A percentile compares a stretch with the other conserved stretches of the same genome.
Evolutionary conservation across 2,797 vertebrate genomes (phyloP).

Genomic region (Amblyopsis hoosieri): DNA sequence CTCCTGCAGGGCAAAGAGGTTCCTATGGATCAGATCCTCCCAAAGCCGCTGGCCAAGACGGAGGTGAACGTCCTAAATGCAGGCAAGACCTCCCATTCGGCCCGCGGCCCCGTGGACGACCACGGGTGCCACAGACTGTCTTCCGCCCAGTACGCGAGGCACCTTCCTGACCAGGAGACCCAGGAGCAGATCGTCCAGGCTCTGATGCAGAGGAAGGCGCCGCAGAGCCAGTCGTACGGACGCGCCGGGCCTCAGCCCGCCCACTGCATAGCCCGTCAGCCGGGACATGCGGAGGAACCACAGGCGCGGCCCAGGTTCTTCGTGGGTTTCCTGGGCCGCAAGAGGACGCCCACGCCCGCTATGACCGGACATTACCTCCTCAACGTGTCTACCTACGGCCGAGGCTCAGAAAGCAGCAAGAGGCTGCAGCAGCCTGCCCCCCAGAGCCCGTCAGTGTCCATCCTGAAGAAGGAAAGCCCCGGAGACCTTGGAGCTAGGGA

Average conservation of each 20-base stretch:
- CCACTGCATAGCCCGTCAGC: slow-evolving; percentile 68
- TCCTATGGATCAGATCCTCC: slow-evolving; percentile 92
- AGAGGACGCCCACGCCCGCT: slow-evolving; percentile 86
- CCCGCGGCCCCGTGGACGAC: slow-evolving; percentile 24
- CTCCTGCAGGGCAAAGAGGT: slow-evolving; percentile 94
- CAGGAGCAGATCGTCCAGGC: slow-evolving; percentile 90
- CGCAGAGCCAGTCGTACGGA: slow-evolving; percentile 73
- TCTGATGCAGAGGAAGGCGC: slow-evolving; percentile 82
- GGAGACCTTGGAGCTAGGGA: slow-evolving; percentile 63
- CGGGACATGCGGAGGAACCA: slow-evolving; percentile 66
- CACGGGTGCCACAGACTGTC: slow-evolving; percentile 63
- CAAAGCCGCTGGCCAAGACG: slow-evolving; percentile 82
- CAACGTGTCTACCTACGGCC: slow-evolving; percentile 94
- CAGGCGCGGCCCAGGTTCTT: slow-evolving; percentile 79
- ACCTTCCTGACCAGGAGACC: slow-evolving; percentile 81
- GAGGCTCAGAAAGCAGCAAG: slow-evolving; percentile 85
- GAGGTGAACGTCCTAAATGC: slow-evolving; percentile 66
- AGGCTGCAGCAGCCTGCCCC: slow-evolving; percentile 72
- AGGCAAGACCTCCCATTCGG: slow-evolving; percentile 27
- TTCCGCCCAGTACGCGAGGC: slow-evolving; percentile 72
- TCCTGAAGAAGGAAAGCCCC: slow-evolving; percentile 68
- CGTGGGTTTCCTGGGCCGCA: slow-evolving; percentile 85
- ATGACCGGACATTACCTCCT: slow-evolving; percentile 98
- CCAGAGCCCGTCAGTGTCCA: slow-evolving; percentile 65
- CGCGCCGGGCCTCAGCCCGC: slow-evolving; percentile 66